A percentile compares a stretch with the other conserved stretches of the same genome.
Conservation (phyloP, 2,888 invertebrate species). For the Scaptomyza reducta region DNA sequence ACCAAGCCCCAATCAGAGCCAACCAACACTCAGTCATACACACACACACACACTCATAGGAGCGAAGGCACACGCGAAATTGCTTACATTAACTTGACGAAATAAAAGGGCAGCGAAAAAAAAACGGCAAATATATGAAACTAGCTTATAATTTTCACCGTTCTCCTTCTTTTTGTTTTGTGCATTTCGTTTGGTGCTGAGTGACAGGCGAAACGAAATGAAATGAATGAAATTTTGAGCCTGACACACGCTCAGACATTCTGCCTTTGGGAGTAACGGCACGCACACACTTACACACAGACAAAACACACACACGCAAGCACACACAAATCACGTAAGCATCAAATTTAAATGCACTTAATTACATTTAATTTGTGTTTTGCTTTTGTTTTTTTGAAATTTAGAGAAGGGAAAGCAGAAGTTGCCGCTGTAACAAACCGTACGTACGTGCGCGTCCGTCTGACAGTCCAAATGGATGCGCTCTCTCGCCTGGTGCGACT, state of each 20-base stretch:
- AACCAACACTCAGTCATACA: constrained; percentile 22
- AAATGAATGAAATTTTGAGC: constrained; percentile 50
- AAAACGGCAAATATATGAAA: constrained; percentile 40
- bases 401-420: constrained; percentile 8
- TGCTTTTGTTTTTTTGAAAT: constrained; percentile 42
- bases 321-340: constrained; percentile 64
- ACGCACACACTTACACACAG: constrained; percentile 22
- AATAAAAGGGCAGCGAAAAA: constrained; percentile 43
- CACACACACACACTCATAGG: constrained; percentile 10
- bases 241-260: constrained; percentile 23
- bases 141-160: constrained; percentile 57
- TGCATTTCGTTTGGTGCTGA: constrained; percentile 25
- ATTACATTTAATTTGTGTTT: constrained; percentile 65
- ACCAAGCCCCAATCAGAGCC: constrained; percentile 48
- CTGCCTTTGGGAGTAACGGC: constrained; percentile 2
- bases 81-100: constrained; percentile 59
- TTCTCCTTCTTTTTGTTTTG: constrained; percentile 41
- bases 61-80: constrained; percentile 64
- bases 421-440: constrained; percentile 61
- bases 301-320: constrained; percentile 23
- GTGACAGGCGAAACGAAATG: constrained; percentile 25
- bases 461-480: constrained; percentile 60
- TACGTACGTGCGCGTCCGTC: constrained; percentile 63
- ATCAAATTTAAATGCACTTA: constrained; percentile 70
- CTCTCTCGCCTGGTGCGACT: constrained; percentile 36